phyloP scores from a whole-genome alignment of 64 coral and sea anemone genomes.

The Montipora capricornis region DNA sequence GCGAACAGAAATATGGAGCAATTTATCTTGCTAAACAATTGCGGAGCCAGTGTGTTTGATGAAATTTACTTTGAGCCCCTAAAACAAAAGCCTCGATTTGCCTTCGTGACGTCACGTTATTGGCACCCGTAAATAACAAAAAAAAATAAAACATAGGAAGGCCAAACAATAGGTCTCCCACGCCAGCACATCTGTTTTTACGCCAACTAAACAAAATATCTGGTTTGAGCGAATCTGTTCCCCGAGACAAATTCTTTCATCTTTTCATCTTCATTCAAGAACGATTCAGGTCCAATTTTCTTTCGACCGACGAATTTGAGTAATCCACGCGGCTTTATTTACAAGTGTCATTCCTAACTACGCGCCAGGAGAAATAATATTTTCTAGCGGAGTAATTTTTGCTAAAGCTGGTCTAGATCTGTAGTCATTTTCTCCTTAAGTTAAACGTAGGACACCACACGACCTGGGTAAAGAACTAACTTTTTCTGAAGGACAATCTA shows the following conservation, averaged over 20 bases:
- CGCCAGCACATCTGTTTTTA: conserved; percentile 39
- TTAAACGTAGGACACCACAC: conserved; percentile 66
- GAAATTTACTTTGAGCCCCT: conserved; percentile 76
- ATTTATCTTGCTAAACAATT: conserved; percentile 69
- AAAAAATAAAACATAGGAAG: conserved; percentile 97
- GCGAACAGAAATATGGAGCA: background rate
- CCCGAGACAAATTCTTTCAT: background rate
- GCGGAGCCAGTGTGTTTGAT: conserved; percentile 76
- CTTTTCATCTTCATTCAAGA: background rate
- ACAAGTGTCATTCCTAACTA: background rate
- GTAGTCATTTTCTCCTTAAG: conserved; percentile 68
- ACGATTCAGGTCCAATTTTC: background rate
- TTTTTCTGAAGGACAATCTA: conserved; percentile 77
- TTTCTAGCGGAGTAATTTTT: background rate
- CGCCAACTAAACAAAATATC: conserved; percentile 46
- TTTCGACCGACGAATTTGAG: background rate
- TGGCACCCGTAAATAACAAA: conserved; percentile 99
- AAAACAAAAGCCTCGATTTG: conserved; percentile 95
- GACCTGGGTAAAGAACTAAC: conserved; percentile 84
- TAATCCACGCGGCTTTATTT: background rate
- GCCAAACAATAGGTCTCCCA: conserved; percentile 47
- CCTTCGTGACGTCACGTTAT: conserved; percentile 97
- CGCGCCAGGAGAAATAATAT: background rate
- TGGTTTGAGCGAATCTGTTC: conserved; percentile 4
- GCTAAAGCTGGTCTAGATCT: background rate